A percentile compares a stretch with the other conserved stretches of the same genome.
Conservation (phyloP, 2,113 vertebrate genomes). For the Galeopterus variegatus region DNA sequence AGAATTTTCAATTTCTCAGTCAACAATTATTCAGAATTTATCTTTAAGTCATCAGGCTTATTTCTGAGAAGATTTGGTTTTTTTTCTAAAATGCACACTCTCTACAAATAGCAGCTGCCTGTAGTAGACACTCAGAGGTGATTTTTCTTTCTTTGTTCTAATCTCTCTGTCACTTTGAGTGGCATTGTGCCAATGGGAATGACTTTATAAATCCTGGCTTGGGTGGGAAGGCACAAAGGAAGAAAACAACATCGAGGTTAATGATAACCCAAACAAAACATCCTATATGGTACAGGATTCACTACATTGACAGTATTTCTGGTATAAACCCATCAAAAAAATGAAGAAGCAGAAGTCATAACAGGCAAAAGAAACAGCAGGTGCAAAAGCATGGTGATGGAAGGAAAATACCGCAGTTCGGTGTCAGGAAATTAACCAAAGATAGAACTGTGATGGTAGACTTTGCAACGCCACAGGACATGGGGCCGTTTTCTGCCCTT, state of each 20-base stretch:
- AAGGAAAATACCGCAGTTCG: background rate
- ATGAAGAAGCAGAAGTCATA: conserved; percentile 48
- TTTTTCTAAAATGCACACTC: conserved; percentile 43
- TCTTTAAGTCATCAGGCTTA: conserved; percentile 74
- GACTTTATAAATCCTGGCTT: conserved; percentile 67
- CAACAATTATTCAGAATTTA: conserved; percentile 67
- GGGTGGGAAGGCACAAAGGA: background rate
- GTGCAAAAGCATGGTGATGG: background rate
- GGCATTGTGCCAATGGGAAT: background rate
- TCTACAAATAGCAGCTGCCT: conserved; percentile 27
- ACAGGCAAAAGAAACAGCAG: conserved; percentile 7
- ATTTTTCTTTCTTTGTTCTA: conserved; percentile 64
- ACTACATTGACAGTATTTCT: conserved; percentile 23
- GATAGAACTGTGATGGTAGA: background rate
- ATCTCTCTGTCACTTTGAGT: conserved; percentile 69
- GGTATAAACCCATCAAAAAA: conserved; percentile 61
- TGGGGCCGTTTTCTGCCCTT: background rate
- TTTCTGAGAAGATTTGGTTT: conserved; percentile 58
- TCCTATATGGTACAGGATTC: conserved; percentile 43
- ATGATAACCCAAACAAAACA: conserved; percentile 25
- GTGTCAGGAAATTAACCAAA: background rate
- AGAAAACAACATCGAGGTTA: conserved; percentile 50
- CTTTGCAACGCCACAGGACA: background rate
- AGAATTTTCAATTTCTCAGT: conserved; percentile 38
- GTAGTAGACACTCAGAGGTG: conserved; percentile 49